These are phyloP conservation scores for Hydrophis major DNA, from an alignment of 2,797 vertebrate species.

Conservation along the genomic window DNA sequence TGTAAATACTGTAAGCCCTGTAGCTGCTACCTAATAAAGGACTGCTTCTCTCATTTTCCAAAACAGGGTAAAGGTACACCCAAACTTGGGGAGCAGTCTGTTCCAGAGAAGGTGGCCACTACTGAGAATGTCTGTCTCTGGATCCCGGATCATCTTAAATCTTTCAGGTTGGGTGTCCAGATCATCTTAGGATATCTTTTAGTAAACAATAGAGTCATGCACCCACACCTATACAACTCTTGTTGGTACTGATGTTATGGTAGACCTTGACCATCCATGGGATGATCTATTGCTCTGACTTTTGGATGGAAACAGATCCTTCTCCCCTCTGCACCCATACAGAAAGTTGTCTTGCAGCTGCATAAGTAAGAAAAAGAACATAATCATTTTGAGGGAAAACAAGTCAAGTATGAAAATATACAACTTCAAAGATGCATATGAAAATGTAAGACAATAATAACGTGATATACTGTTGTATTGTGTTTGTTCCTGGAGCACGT, in stretches of 20 bases:
- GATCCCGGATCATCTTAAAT: not conserved
- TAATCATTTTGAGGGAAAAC: not conserved
- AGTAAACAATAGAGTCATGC: not conserved
- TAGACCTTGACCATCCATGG: not conserved
- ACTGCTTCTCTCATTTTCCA: not conserved
- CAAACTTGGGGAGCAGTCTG: not conserved
- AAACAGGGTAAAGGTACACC: not conserved
- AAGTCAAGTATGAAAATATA: constrained; percentile 52
- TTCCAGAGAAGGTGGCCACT: not conserved
- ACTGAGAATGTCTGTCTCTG: not conserved
- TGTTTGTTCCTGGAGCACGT: not conserved
- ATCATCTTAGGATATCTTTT: not conserved
- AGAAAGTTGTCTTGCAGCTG: not conserved
- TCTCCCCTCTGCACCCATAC: not conserved
- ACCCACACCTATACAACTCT: not conserved
- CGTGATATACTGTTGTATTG: not conserved
- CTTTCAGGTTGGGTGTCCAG: not conserved
- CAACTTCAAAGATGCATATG: constrained; percentile 32
- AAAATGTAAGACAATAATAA: constrained; percentile 15
- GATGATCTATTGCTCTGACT: not conserved
- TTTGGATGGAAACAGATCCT: not conserved
- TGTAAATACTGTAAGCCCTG: not conserved
- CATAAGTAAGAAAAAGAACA: not conserved
- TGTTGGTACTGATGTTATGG: not conserved
- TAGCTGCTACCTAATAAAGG: not conserved